These are phyloP conservation scores for Pammene fasciana DNA, from an alignment of 2,888 invertebrate genomes.

Conservation along the genomic window DNA sequence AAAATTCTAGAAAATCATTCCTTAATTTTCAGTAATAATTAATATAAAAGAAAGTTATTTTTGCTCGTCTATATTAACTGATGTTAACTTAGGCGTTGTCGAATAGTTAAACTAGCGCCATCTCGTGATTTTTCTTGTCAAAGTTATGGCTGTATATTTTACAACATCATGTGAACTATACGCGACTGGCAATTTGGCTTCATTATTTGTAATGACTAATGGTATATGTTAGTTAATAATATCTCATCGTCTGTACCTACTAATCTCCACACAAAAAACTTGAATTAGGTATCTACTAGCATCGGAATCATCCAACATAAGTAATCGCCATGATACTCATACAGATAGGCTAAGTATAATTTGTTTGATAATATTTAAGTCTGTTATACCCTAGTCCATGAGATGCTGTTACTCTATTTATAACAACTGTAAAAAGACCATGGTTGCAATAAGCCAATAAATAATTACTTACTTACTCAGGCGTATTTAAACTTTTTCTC, in stretches of 20 bases:
- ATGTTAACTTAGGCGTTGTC: background rate
- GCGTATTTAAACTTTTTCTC: too few species aligned
- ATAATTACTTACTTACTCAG: too few species aligned
- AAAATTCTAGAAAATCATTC: too few species aligned
- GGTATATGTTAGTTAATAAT: background rate
- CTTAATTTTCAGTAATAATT: too few species aligned
- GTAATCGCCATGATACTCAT: too few species aligned
- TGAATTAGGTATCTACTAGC: background rate
- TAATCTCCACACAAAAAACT: background rate
- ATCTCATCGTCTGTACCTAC: background rate
- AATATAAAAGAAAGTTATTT: background rate
- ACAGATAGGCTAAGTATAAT: too few species aligned
- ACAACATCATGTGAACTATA: slow-evolving; percentile 1
- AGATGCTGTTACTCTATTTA: too few species aligned
- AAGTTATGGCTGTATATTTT: background rate
- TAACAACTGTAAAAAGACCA: too few species aligned
- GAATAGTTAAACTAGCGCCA: background rate
- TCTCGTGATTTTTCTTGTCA: background rate
- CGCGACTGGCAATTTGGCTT: slow-evolving; percentile 7
- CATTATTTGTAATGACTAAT: slow-evolving; percentile 12
- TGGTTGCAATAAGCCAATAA: too few species aligned
- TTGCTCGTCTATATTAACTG: background rate
- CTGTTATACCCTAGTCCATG: too few species aligned
- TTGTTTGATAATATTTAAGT: too few species aligned
- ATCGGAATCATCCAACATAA: too few species aligned